Evolutionary conservation across 2,888 invertebrate species (phyloP).

Genomic region (Argyresthia albistria): DNA sequence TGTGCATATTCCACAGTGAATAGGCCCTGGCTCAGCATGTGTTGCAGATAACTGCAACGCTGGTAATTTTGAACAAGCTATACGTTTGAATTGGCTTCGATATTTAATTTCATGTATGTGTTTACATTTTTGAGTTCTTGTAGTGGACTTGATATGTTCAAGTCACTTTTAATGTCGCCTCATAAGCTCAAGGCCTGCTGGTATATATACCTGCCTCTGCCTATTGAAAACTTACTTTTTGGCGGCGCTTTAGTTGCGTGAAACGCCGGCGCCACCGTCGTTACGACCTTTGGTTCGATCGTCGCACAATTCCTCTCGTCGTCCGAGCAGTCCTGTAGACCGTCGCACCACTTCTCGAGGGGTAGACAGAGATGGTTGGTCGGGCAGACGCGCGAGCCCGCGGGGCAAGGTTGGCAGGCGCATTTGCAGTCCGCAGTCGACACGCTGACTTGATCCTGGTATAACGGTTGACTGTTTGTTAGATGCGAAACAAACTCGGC

Average conservation of each 20-base stretch:
- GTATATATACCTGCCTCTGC: too few species aligned
- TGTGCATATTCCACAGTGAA: too few species aligned
- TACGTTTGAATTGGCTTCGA: too few species aligned
- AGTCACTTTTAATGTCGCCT: too few species aligned
- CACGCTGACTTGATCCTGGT: slow-evolving; percentile 69
- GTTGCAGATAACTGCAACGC: too few species aligned
- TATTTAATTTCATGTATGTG: too few species aligned
- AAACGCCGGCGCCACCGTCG: slow-evolving; percentile 10
- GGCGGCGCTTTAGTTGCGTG: slow-evolving; percentile 21
- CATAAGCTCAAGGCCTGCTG: too few species aligned
- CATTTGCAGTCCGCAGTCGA: slow-evolving; percentile 78
- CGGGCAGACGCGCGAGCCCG: slow-evolving; percentile 78
- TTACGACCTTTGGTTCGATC: slow-evolving; percentile 14
- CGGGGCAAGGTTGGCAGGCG: slow-evolving; percentile 79
- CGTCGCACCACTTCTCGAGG: slow-evolving; percentile 84
- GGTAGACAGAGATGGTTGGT: slow-evolving; percentile 82
- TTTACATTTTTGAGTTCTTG: too few species aligned
- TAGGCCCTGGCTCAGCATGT: too few species aligned
- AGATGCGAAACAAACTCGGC: neutral
- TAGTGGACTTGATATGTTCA: too few species aligned
- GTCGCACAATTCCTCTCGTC: slow-evolving; percentile 80
- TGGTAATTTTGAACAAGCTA: too few species aligned
- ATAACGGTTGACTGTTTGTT: neutral
- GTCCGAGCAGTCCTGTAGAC: slow-evolving; percentile 85
- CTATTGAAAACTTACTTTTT: slow-evolving; percentile 28